phyloP scores from a whole-genome alignment of 2,113 vertebrate genomes.

The Gulo gulo region DNA sequence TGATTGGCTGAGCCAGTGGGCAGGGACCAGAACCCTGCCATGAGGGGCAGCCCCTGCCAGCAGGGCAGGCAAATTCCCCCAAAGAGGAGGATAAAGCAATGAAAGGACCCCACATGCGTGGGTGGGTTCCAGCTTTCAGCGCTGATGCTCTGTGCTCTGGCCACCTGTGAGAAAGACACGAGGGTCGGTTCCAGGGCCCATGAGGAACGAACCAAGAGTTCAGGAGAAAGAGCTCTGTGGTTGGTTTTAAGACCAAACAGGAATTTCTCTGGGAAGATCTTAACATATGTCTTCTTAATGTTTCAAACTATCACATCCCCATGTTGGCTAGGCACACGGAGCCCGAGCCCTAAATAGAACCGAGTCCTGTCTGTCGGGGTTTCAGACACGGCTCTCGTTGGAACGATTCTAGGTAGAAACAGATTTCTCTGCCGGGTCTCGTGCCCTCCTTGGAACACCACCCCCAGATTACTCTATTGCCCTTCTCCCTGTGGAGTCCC shows the following conservation, averaged over 20 bases:
- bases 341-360: background rate
- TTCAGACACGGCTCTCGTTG: background rate
- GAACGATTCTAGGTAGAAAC: background rate
- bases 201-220: background rate
- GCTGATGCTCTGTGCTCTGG: background rate
- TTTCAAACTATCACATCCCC: background rate
- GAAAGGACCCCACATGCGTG: accelerated
- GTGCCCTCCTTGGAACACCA: background rate
- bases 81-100: background rate
- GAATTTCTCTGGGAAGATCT: background rate
- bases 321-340: background rate
- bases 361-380: background rate
- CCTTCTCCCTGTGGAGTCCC: background rate
- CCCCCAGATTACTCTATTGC: background rate
- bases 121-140: too few relatives aligned
- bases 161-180: accelerated
- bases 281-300: background rate
- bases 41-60: background rate
- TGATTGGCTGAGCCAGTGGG: background rate
- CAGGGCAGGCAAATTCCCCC: too few relatives aligned
- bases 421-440: background rate
- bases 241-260: background rate
- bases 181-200: background rate
- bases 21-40: background rate
- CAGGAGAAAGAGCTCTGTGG: background rate